These are phyloP conservation scores for Phasia obesa DNA, from an alignment of 2,888 invertebrate species.

Conservation along the genomic window DNA sequence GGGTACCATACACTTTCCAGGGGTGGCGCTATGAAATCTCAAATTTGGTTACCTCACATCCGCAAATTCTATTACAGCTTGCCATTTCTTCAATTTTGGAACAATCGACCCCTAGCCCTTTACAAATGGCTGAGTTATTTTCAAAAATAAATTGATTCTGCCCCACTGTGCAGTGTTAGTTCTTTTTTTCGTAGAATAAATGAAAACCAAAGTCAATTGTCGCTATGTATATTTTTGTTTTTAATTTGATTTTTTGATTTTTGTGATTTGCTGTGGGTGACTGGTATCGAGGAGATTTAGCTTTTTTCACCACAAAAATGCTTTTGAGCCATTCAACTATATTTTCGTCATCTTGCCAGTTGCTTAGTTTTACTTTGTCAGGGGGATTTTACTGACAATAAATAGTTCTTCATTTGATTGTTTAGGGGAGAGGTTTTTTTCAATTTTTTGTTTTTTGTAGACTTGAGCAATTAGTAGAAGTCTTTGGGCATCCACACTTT, in stretches of 20 bases:
- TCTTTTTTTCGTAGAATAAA: conserved; percentile 11
- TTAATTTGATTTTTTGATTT: conserved; percentile 23
- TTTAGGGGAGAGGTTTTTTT: no score
- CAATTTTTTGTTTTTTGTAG: background rate
- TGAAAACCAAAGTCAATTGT: conserved; percentile 31
- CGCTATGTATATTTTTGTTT: background rate
- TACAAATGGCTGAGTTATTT: background rate
- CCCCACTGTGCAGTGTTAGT: conserved; percentile 22
- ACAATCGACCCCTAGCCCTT: no score
- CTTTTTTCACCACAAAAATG: background rate
- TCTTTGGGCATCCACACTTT: conserved; percentile 21
- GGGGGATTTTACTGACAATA: conserved; percentile 35
- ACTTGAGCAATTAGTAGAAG: conserved; percentile 47
- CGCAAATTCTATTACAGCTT: no score
- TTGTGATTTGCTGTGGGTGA: conserved; percentile 13
- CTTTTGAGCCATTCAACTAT: conserved; percentile 27
- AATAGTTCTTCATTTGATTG: conserved; percentile 29
- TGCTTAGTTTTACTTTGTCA: conserved; percentile 2
- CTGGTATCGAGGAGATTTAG: background rate
- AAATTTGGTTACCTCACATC: no score
- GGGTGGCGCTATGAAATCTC: no score
- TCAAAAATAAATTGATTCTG: no score
- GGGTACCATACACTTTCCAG: no score
- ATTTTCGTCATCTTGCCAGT: conserved; percentile 16
- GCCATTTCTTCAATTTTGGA: no score